Evolutionary conservation across 2,888 invertebrate species (phyloP), one percentile per base, ranked within the genome.

Genomic region (Pachliopta kotzebuea): DNA sequence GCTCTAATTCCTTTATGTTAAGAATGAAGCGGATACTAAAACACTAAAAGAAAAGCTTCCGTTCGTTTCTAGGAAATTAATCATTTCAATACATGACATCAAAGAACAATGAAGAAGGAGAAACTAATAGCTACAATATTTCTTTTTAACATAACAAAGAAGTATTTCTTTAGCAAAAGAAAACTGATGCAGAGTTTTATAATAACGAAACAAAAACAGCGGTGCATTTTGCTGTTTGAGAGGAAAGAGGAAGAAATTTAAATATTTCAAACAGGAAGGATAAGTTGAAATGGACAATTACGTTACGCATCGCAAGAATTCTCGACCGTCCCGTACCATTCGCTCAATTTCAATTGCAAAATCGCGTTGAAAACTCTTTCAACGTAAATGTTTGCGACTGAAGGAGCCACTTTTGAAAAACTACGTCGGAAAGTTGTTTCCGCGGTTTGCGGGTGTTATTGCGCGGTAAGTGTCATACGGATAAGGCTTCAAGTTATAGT

Each of bases 311-410:
- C 65, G 65, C 55, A 54, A 55, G 61, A 58, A 37, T 62, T 65
- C 61, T 58, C 62, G 54, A 62, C 37, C 62, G 58, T 45, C 58
- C 65, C 58, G 65, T 58, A 50, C 49, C 56, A 61, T 61, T 69
- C 61, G 56, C 67, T 63, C 63, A 63, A 69, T 72, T 72, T 71
- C 68, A 71, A 72, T 71, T 77, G 74, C 74, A 74, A 77, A 75
- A 74, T 73, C 71, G 68, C 65, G 69, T 72, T 75, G 75, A 72
- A 77, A 77, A 75, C 69, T 77, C 72, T 76, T 77, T 74, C 70
- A 71, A 68, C 73, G 73, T 74, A 76, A 80, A 81, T 76, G 74
- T 74, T 81, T 74, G 78, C 72, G 71, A 73, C 72, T 74, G 71
- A 66, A 70, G 68, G 70, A 71, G 72, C 72, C 72, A 72, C 74